These are phyloP conservation scores for Drosophila eugracilis DNA, from an alignment of 1,140 invertebrate genomes.

Conservation along the genomic window DNA sequence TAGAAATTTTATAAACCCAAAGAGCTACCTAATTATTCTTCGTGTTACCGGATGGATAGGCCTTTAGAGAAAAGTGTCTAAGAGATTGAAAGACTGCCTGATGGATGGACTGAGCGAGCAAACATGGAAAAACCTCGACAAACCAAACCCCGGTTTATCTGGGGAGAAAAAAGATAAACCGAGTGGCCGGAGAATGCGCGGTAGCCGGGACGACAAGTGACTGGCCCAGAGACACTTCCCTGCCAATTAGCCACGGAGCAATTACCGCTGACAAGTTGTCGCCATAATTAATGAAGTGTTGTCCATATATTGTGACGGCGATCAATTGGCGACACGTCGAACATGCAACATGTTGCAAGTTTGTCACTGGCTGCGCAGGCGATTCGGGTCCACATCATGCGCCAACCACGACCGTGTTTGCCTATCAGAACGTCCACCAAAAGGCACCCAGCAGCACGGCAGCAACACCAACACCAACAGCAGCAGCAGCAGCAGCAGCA, in stretches of 20 bases:
- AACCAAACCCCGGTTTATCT: conserved; percentile 67
- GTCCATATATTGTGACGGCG: conserved; percentile 39
- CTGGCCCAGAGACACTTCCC: conserved; percentile 5
- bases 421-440: conserved; percentile 47
- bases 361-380: conserved; percentile 54
- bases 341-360: conserved; percentile 44
- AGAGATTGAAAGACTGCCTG: conserved; percentile 67
- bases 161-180: conserved; percentile 54
- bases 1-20: too few species aligned
- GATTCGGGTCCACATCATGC: conserved; percentile 15
- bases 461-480: conserved; percentile 22
- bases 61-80: conserved; percentile 63
- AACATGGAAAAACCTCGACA: conserved; percentile 51
- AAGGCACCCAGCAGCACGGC: conserved; percentile 19
- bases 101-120: conserved; percentile 52
- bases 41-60: conserved; percentile 38
- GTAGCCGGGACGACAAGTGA: conserved; percentile 47
- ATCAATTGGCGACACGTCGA: conserved; percentile 44
- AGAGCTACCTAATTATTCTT: not conserved
- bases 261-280: conserved; percentile 46
- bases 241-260: conserved; percentile 39
- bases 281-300: conserved; percentile 45
- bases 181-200: conserved; percentile 44
- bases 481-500: conserved; percentile 29
- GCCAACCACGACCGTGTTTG: conserved; percentile 48